Base-by-base conservation (phyloP, 2,113 vertebrate genomes). In the Saiga tatarica region DNA sequence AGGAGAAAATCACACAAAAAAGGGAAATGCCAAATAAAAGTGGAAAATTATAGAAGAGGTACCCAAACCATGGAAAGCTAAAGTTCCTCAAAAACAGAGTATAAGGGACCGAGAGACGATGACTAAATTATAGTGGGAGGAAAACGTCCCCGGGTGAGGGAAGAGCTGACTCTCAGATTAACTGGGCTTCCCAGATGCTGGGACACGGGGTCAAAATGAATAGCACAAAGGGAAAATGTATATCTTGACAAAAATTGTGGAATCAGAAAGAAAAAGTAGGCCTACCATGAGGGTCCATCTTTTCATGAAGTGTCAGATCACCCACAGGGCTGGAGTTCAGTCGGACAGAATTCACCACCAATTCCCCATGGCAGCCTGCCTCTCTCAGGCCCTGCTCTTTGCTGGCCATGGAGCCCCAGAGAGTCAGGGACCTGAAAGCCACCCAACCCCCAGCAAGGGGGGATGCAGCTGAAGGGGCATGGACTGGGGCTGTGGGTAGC, bases 401-500 rank as follows among this genome's bases (percentile, higher is more conserved):
- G 8, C 1, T 6, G 3, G 4, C 3, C 5, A 26, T 1, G 7
- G 10, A 10, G 1, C 7, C 60, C 71, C 53, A 50, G 71, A 33
- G 17, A 76, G 9, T 25, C 23, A n/a, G 33, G 33, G 6, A 33
- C 28, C 4, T 1, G 82, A 12, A 30, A 87, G 81, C 53, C 3
- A 1, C 16, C 52, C 0, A 9, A 16, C 14, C 3, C 23, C 47
- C 86, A 19, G 86, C 13, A 10, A 28, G 21, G 5, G 2, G 42
- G 81, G 36, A 21, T 2, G 10, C 25, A 52, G 33, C 52, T 21
- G 50, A 16, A 10, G 71, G 28, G 26, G 5, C 36, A 1, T 15
- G 1, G 53, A 3, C 4, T 42, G 6, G 30, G 59, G 17, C 3
- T 0, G 16, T 2, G 5, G 6, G 9, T 13, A 10, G 26, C 25